Conservation (phyloP, 2,888 invertebrate species). For the Trachelus stipa region DNA sequence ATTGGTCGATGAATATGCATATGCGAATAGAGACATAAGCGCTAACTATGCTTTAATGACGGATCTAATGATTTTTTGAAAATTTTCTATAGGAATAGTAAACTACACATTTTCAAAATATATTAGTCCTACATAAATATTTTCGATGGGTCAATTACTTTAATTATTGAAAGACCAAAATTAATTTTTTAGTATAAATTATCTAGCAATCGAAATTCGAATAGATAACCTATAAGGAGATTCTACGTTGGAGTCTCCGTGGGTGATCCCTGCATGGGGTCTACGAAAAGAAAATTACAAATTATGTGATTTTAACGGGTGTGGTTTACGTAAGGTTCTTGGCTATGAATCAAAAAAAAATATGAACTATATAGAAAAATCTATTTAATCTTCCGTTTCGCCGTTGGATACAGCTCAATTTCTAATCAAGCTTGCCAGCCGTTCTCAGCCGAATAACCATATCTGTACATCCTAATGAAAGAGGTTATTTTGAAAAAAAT, state of each 20-base stretch:
- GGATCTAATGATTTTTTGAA: conserved; percentile 5
- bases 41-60: not conserved
- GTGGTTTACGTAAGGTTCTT: conserved; percentile 20
- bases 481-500: not conserved
- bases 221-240: not conserved
- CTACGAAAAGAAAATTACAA: conserved; percentile 12
- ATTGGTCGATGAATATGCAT: conserved; percentile 7
- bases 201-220: not conserved
- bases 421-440: not conserved
- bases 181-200: not conserved
- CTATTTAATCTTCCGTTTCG: conserved; percentile 26
- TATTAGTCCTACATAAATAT: too few species aligned
- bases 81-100: not conserved
- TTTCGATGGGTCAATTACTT: too few species aligned
- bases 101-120: not conserved
- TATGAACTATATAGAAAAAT: conserved; percentile 10
- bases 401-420: conserved; percentile 28
- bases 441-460: not conserved
- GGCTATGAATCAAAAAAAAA: conserved; percentile 16
- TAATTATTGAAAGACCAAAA: too few species aligned
- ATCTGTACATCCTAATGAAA: not conserved
- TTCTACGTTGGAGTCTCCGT: conserved; percentile 12
- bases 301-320: conserved; percentile 35
- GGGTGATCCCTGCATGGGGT: conserved; percentile 22
- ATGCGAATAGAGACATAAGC: conserved; percentile 2